These are phyloP conservation scores for Laticauda colubrina DNA, from an alignment of 2,113 vertebrate species.

Conservation along the genomic window DNA sequence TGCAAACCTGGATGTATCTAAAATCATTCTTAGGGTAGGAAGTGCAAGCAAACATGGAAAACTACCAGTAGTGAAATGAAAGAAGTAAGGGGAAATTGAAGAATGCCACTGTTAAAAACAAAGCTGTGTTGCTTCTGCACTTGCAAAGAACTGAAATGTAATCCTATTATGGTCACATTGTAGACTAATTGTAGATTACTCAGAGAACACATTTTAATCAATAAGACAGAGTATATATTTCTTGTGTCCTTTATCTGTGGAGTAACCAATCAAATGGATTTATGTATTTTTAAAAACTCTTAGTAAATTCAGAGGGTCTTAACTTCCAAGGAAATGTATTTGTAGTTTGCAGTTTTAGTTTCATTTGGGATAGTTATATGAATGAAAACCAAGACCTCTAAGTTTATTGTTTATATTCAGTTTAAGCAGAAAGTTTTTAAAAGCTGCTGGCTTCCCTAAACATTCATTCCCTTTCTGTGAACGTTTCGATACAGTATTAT, in stretches of 20 bases:
- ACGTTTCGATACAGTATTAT: constrained; percentile 8
- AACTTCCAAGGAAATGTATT: not conserved
- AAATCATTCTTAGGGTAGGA: not conserved
- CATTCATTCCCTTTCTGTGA: constrained; percentile 1
- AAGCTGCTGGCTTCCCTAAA: not conserved
- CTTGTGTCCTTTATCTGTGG: not conserved
- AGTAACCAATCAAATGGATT: not conserved
- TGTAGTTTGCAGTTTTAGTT: not conserved
- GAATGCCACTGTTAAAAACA: not conserved
- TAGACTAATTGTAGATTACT: not conserved
- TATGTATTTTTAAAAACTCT: not conserved
- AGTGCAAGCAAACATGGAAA: not conserved
- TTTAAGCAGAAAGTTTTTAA: not conserved
- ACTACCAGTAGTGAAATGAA: not conserved
- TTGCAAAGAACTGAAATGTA: not conserved
- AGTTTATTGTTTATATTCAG: not conserved
- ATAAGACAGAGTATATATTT: not conserved
- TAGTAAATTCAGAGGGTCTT: not conserved
- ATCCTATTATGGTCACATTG: not conserved
- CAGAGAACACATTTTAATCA: not conserved
- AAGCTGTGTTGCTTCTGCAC: not conserved
- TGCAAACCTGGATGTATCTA: not conserved
- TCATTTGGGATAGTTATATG: not conserved
- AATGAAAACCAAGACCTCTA: constrained; percentile 4
- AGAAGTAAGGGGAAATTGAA: not conserved